Evolutionary conservation across 1,140 invertebrate genomes (phyloP), one percentile per base, ranked within the genome.

Genomic region (Meloidogyne chitwoodi): DNA sequence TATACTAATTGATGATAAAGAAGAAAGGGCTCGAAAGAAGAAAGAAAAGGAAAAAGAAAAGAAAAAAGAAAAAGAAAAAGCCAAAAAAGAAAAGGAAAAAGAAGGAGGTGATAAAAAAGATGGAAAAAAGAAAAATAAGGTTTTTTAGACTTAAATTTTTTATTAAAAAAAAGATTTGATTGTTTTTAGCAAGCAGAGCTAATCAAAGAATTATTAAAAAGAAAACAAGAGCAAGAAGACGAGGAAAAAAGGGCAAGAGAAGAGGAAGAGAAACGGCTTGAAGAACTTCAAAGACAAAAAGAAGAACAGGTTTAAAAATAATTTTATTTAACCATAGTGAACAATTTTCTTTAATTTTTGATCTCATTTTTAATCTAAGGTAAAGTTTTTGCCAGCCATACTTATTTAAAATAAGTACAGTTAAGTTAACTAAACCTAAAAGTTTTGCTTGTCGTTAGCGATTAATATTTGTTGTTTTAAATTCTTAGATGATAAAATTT

Each of bases 41-140:
- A 95, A 88, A 93, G 94, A 84, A 11, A 82, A 82, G 56, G 75
- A 84, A 10, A 93, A 92, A 82, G 93, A 93, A 68, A 76, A 83
- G 73, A 48, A 77, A 86, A 79, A 83, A 93, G 95, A 88, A 93
- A 95, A 84, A 10, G 63, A 80, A 61, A 76, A 84, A 10, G 93
- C 91, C 82, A 92, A 93, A 31, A 75, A 80, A 88, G 93, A 96
- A 80, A 48, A 80, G 44, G 80, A 75, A 75, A 31, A 63, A 85
- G 68, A 63, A 77, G n/a, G 56, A 78, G 61, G 56, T 48, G 62
- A 78, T 41, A 76, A 79, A 41, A 83, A 84, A 68, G 61, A 81
- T 62, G 78, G 56, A 22, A 77, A 83, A 62, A 84, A 83, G 66
- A 83, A 75, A 75, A 48, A 44, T 38, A 83, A 83, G 65, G 44